Evolutionary conservation across 2,797 vertebrate genomes (phyloP).

Genomic region (Gallirallus australis): DNA sequence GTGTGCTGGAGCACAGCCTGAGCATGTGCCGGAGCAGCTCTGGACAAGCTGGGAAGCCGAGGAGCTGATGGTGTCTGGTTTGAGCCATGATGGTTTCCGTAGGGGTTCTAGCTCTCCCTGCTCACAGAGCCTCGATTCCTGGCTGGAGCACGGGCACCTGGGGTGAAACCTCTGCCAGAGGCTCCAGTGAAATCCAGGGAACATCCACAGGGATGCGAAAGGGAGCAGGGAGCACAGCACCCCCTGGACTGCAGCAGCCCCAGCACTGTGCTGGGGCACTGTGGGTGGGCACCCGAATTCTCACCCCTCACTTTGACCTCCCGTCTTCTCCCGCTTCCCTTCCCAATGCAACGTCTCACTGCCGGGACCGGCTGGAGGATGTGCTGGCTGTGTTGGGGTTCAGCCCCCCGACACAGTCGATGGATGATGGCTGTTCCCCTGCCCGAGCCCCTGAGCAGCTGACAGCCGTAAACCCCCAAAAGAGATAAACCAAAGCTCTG

Average conservation of each 20-base stretch:
- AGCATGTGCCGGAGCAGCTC: not conserved
- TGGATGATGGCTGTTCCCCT: not conserved
- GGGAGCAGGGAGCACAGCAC: not conserved
- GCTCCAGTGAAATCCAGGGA: not conserved
- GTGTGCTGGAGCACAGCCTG: rapidly evolving
- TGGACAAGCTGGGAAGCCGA: not conserved
- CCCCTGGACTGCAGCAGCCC: not conserved
- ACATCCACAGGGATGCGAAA: not conserved
- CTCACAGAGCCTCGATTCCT: rapidly evolving
- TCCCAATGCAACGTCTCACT: not conserved
- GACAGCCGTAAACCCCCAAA: not conserved
- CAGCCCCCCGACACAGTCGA: not conserved
- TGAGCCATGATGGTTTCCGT: not conserved
- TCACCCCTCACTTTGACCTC: not conserved
- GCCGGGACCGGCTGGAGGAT: not conserved
- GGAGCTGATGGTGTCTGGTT: rapidly evolving
- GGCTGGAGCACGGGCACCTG: rapidly evolving
- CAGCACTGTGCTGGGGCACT: too few species aligned
- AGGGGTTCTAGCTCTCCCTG: not conserved
- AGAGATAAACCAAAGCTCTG: not conserved
- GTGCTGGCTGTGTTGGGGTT: not conserved
- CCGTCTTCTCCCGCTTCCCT: not conserved
- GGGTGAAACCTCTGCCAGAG: not conserved
- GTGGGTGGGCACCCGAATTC: not conserved
- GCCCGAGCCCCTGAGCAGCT: not conserved